phyloP scores from a whole-genome alignment of 2,797 vertebrate species.

The Cynodonichthys magdalenae region DNA sequence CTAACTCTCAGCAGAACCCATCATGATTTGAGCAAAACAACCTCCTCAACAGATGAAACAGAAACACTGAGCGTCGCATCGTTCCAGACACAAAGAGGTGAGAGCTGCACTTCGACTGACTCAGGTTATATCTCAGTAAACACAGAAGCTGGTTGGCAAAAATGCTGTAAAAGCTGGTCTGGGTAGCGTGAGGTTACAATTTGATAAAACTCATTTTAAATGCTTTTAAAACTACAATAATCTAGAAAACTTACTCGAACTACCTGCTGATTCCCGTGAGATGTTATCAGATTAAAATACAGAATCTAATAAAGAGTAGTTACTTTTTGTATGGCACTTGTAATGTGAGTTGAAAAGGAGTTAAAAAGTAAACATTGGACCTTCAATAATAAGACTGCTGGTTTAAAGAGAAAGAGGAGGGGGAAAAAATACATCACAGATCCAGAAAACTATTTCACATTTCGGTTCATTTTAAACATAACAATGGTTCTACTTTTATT shows the following conservation, averaged over 20 bases:
- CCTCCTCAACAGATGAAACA: constrained; percentile 33
- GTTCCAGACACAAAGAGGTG: constrained; percentile 12
- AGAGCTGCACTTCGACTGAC: constrained; percentile 31
- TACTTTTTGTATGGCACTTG: constrained; percentile 67
- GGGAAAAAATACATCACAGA: constrained; percentile 52
- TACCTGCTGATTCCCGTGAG: constrained; percentile 35
- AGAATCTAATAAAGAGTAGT: constrained; percentile 47
- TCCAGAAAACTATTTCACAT: constrained; percentile 61
- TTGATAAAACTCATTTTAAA: too few relatives aligned
- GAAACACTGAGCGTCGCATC: constrained; percentile 34
- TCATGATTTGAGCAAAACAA: background rate
- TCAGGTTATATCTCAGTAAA: constrained; percentile 19
- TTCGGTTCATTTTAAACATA: constrained; percentile 64
- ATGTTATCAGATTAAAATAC: constrained; percentile 49
- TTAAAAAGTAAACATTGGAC: constrained; percentile 36
- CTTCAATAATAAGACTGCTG: background rate
- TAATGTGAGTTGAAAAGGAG: constrained; percentile 48
- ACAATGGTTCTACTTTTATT: constrained; percentile 76
- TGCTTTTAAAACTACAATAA: constrained; percentile 34
- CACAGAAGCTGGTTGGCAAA: constrained; percentile 28
- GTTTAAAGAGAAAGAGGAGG: constrained; percentile 37
- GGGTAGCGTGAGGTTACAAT: constrained; percentile 35
- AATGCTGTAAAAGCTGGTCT: constrained; percentile 16
- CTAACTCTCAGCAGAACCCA: constrained; percentile 18
- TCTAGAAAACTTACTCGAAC: constrained; percentile 35